Evolutionary conservation across 2,888 invertebrate species (phyloP), one percentile per base, ranked within the genome.

Genomic region (Leptopilina myrica): DNA sequence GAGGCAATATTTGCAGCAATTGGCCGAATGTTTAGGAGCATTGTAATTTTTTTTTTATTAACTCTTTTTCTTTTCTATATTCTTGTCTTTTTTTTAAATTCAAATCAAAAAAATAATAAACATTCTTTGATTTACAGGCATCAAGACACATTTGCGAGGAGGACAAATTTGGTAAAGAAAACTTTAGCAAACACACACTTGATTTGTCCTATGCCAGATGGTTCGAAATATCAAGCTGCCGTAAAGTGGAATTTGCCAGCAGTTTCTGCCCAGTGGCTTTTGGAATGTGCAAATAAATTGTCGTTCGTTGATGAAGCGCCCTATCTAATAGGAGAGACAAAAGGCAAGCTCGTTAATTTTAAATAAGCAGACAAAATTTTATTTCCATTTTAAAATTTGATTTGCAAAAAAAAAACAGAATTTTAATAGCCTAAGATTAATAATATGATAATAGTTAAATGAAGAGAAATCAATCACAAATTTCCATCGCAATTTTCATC

Each of bases 171-270:
- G 1, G 91, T 92, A n/a, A 92, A 92, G 65, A 92, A 91, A 65
- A 93, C 95, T 0, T 85, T 93, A 0, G 95, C 95, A 0, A 96
- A 95, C 0, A 98, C 98, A 0, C 96, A 98, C 90, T 92, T 98
- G 0, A 92, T 98, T 5, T 96, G 96, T 83, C 95, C 95, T 6
- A 92, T 93, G 0, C 93, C 96, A 0, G 92, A 93, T 26, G 97
- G 98, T 0, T 96, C 96, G 85, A 98, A 98, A 89, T 96, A 96
- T 89, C 92, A 93, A 64, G 98, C 97, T 0, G 96, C 97, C 0
- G 87, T 96, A 0, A 97, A 96, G 90, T 98, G 98, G 98, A 94
- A 94, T 12, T 92, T 97, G 79, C 98, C 97, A 0, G 96, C 96
- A 1, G 95, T 98, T 0, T 94, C 91, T 0, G 95, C 95, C 11